Evolutionary conservation across 2,888 invertebrate genomes (phyloP).

Genomic region (Drosophila mulleri): DNA sequence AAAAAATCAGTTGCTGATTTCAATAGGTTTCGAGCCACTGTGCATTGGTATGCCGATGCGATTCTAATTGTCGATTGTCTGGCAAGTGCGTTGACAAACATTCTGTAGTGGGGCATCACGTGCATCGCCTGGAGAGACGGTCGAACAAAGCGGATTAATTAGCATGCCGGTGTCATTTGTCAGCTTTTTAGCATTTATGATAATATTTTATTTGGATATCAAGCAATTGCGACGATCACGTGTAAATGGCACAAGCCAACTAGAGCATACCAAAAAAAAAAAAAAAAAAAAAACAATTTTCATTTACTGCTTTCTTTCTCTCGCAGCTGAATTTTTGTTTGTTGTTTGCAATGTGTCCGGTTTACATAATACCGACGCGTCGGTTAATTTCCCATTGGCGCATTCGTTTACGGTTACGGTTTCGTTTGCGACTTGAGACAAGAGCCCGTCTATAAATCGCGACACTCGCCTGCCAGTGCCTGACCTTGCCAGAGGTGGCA

Average conservation of each 20-base stretch:
- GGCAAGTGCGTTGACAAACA: conserved; percentile 67
- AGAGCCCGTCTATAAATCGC: conserved; percentile 49
- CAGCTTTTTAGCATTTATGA: conserved; percentile 39
- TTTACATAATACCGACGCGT: conserved; percentile 37
- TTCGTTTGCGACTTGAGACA: conserved; percentile 26
- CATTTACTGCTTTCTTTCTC: conserved; percentile 6
- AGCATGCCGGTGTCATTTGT: conserved; percentile 68
- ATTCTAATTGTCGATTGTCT: conserved; percentile 74
- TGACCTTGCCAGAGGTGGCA: conserved; percentile 77
- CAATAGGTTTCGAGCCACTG: neutral
- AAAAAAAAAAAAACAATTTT: conserved; percentile 12
- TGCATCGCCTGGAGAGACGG: conserved; percentile 50
- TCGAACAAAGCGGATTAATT: conserved; percentile 73
- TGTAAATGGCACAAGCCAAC: conserved; percentile 31
- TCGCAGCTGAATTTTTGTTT: neutral
- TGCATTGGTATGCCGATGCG: conserved; percentile 15
- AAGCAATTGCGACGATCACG: conserved; percentile 33
- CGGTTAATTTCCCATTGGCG: conserved; percentile 31
- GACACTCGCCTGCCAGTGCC: conserved; percentile 38
- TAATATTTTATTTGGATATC: conserved; percentile 47
- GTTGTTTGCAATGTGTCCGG: conserved; percentile 11
- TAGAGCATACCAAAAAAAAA: conserved; percentile 20
- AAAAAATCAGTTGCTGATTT: neutral
- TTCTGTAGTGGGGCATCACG: conserved; percentile 62
- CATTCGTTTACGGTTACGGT: neutral